phyloP scores from a whole-genome alignment of 2,113 vertebrate genomes.

The Syngnathus scovelli region DNA sequence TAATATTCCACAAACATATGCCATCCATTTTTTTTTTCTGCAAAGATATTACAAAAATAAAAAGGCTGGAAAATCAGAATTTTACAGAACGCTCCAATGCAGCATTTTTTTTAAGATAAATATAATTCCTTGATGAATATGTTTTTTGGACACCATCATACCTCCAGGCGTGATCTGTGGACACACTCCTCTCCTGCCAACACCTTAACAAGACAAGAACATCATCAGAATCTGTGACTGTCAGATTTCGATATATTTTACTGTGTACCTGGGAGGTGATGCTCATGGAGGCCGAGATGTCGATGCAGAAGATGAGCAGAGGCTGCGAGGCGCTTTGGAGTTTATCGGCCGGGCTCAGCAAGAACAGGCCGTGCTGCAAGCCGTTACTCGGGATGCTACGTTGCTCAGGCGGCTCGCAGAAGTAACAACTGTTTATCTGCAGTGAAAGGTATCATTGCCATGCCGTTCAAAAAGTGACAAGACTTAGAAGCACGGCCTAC shows the following conservation, averaged over 20 bases:
- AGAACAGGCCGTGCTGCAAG: conserved; percentile 43
- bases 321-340: conserved; percentile 6
- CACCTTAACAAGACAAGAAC: conserved; percentile 44
- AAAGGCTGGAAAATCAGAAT: not conserved
- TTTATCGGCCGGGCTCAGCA: conserved; percentile 29
- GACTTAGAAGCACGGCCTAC: conserved; percentile 4
- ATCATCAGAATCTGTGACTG: not conserved
- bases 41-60: too few relatives aligned
- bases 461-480: too few relatives aligned
- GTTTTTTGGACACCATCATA: conserved; percentile 15
- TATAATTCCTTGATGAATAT: not conserved
- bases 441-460: not conserved
- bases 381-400: conserved; percentile 7
- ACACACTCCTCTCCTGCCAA: conserved; percentile 10
- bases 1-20: not conserved
- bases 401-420: conserved; percentile 42
- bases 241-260: too few relatives aligned
- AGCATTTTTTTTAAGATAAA: not conserved
- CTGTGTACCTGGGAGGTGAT: conserved; percentile 46
- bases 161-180: conserved; percentile 57
- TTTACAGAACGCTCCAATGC: not conserved
- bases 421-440: conserved; percentile 59
- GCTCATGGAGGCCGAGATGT: conserved; percentile 66
- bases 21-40: too few relatives aligned
- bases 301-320: conserved; percentile 66